phyloP scores from a whole-genome alignment of 64 coral and sea anemone species.

The Dendrophyllia cribrosa region DNA sequence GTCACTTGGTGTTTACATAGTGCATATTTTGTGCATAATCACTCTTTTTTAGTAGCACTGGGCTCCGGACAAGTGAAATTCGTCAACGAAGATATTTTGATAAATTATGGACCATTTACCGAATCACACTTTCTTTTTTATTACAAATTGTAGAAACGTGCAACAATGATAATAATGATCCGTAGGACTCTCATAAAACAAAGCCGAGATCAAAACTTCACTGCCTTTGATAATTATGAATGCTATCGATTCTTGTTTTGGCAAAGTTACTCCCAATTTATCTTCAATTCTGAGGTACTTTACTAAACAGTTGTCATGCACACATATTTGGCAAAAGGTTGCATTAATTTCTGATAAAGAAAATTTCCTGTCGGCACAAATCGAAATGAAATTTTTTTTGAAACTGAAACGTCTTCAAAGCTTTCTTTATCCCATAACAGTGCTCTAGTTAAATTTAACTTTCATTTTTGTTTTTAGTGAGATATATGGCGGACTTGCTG shows the following conservation, averaged over 20 bases:
- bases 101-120: too few relatives aligned
- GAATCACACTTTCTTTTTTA: too few relatives aligned
- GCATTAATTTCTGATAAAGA: not conserved
- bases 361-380: not conserved
- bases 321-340: not conserved
- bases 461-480: slow-evolving; percentile 62
- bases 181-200: too few relatives aligned
- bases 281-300: not conserved
- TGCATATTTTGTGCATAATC: not conserved
- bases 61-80: not conserved
- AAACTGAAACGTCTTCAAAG: not conserved
- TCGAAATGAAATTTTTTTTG: not conserved
- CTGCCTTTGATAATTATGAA: too few relatives aligned
- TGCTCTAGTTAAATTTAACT: not conserved
- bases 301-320: not conserved
- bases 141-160: too few relatives aligned
- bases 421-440: not conserved
- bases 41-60: not conserved
- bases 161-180: too few relatives aligned
- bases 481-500: slow-evolving; percentile 94
- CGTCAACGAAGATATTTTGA: too few relatives aligned
- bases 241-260: too few relatives aligned
- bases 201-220: too few relatives aligned
- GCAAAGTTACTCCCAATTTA: not conserved
- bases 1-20: not conserved